Evolutionary conservation across 2,888 invertebrate genomes (phyloP).

Genomic region (Cosmia trapezina): DNA sequence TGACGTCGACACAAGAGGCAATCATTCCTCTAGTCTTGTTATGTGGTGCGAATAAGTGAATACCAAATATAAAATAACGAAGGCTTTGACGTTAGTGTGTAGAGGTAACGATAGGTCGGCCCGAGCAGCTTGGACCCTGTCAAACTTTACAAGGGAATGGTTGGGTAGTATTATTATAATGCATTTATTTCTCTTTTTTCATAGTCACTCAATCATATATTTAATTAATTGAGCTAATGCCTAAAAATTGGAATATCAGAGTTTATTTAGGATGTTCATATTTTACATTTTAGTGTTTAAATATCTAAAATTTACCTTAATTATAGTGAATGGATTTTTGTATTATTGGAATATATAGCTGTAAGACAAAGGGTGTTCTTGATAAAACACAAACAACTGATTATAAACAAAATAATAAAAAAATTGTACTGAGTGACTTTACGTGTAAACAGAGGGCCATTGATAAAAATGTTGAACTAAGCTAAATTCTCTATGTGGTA

Average conservation of each 20-base stretch:
- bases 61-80: constrained; percentile 89
- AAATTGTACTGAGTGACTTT: constrained; percentile 90
- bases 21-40: constrained; percentile 90
- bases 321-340: constrained; percentile 90
- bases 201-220: constrained; percentile 90
- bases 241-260: constrained; percentile 91
- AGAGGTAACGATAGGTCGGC: constrained; percentile 80
- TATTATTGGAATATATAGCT: constrained; percentile 90
- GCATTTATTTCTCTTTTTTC: constrained; percentile 90
- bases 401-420: constrained; percentile 87
- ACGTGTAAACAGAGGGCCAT: constrained; percentile 91
- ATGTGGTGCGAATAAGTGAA: constrained; percentile 89
- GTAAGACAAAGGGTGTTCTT: constrained; percentile 89
- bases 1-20: constrained; percentile 86
- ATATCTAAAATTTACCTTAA: constrained; percentile 91
- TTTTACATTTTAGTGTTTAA: constrained; percentile 91
- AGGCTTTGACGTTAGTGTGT: constrained; percentile 85
- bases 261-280: constrained; percentile 91
- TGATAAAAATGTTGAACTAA: constrained; percentile 89
- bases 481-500: constrained; percentile 90
- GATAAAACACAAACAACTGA: constrained; percentile 89
- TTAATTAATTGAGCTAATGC: constrained; percentile 90
- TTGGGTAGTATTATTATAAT: constrained; percentile 89
- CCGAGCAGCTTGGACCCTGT: constrained; percentile 88
- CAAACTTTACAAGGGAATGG: constrained; percentile 82